phyloP scores from a whole-genome alignment of 2,113 vertebrate genomes.

The Caranx melampygus region DNA sequence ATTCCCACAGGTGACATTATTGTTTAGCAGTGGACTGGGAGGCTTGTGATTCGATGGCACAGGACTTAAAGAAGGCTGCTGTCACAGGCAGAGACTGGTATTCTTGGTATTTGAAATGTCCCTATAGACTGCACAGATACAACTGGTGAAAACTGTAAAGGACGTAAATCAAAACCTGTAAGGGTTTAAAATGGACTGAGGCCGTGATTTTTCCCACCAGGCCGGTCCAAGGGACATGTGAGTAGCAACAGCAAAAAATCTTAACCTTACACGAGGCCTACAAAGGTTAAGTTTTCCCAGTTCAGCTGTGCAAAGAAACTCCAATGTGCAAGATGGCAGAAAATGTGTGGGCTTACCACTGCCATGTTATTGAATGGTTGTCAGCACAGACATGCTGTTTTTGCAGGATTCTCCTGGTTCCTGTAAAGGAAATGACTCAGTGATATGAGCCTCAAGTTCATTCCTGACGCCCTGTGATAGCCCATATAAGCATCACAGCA shows the following conservation, averaged over 20 bases:
- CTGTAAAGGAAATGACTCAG: conserved; percentile 84
- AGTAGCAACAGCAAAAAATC: conserved; percentile 6
- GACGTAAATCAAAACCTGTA: conserved; percentile 21
- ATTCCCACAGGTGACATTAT: conserved; percentile 48
- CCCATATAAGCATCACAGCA: conserved; percentile 46
- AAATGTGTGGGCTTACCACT: conserved; percentile 47
- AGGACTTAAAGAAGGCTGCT: conserved; percentile 15
- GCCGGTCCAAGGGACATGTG: conserved; percentile 1
- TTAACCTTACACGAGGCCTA: conserved; percentile 6
- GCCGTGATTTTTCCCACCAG: conserved; percentile 15
- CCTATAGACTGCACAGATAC: conserved; percentile 6
- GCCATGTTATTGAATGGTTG: conserved; percentile 62
- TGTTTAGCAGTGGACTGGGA: not conserved
- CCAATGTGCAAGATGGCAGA: conserved; percentile 51
- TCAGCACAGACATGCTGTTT: conserved; percentile 73
- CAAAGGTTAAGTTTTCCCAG: conserved; percentile 31
- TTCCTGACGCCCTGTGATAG: conserved; percentile 76
- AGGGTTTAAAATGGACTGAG: not conserved
- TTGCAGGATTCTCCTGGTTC: conserved; percentile 77
- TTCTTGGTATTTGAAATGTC: conserved; percentile 60
- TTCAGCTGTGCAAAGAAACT: conserved; percentile 44
- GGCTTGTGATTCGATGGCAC: not conserved
- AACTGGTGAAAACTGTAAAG: not conserved
- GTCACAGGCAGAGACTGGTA: conserved; percentile 25
- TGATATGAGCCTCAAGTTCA: conserved; percentile 65